Conservation (phyloP, 64 coral and sea anemone genomes). For the Porites australiensis region DNA sequence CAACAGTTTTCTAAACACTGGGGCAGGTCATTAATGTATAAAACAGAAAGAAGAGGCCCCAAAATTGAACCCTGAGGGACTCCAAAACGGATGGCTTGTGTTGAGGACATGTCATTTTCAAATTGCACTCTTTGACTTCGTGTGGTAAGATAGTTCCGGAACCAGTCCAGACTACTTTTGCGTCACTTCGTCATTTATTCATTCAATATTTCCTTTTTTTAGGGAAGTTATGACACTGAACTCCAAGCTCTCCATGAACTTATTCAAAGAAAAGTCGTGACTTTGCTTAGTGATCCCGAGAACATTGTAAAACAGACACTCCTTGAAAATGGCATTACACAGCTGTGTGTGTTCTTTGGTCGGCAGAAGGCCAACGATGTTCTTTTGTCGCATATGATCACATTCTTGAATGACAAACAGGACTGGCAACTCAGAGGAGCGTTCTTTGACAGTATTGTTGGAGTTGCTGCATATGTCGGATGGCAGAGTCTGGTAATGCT, state of each 20-base stretch:
- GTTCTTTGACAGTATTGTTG: conserved; percentile 98
- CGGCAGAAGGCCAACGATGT: conserved; percentile 98
- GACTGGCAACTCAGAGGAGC: conserved; percentile 96
- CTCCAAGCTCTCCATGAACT: conserved; percentile 77
- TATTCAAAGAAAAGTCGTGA: conserved; percentile 81
- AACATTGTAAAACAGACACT: conserved; percentile 98
- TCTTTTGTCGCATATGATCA: conserved; percentile 95
- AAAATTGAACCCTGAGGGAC: too few species aligned
- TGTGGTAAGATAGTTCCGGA: too few species aligned
- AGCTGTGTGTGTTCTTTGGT: conserved; percentile 98
- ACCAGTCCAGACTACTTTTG: too few species aligned
- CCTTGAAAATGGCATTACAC: conserved; percentile 95
- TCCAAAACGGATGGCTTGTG: too few species aligned
- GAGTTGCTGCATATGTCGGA: conserved; percentile 93
- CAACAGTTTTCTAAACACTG: too few species aligned
- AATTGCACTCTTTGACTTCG: too few species aligned
- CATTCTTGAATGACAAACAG: conserved; percentile 95
- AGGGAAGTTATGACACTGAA: conserved; percentile 84
- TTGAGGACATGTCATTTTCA: too few species aligned
- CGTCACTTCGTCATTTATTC: too few species aligned
- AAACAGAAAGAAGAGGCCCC: too few species aligned
- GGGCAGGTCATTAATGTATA: too few species aligned
- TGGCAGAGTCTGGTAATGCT: conserved; percentile 99
- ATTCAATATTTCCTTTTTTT: neutral
- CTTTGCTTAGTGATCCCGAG: conserved; percentile 88